Percentiles rank a stretch among this genome's conserved stretches.
These are phyloP conservation scores for Murina feae DNA, from an alignment of 2,113 vertebrate genomes.

Conservation along the genomic window DNA sequence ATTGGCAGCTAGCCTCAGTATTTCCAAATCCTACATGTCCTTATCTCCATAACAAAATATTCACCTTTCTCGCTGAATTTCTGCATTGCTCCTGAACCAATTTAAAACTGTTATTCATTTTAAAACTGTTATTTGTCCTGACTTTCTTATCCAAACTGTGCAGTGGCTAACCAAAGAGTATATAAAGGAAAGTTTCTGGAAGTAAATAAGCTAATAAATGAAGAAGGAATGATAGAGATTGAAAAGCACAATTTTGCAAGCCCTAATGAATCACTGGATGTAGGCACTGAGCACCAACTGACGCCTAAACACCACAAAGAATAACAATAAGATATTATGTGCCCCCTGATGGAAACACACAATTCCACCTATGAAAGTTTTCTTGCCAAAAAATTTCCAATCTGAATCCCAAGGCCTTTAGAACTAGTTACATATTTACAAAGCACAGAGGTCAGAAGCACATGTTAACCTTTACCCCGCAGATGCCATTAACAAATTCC, in stretches of 20 bases:
- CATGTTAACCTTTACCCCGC: background rate
- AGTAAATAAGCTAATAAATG: background rate
- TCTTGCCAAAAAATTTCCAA: background rate
- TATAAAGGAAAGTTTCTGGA: background rate
- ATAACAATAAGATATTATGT: background rate
- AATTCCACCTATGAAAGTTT: background rate
- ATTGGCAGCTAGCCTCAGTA: background rate
- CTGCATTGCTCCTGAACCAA: background rate
- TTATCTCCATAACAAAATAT: background rate
- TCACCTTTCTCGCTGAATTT: background rate
- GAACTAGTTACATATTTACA: background rate
- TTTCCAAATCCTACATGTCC: slow-evolving; percentile 4
- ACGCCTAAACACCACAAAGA: background rate
- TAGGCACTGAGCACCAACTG: background rate
- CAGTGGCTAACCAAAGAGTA: background rate
- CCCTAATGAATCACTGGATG: background rate
- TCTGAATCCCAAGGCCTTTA: background rate
- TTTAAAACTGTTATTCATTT: background rate
- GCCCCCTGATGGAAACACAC: background rate
- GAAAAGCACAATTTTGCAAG: background rate
- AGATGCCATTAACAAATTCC: background rate
- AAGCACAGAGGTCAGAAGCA: background rate
- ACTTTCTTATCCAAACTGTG: background rate
- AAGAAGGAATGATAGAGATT: background rate
- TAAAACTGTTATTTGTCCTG: background rate